Evolutionary conservation across 2,797 vertebrate genomes (phyloP), one percentile per base, ranked within the genome.

Genomic region (Falco novaeseelandiae): DNA sequence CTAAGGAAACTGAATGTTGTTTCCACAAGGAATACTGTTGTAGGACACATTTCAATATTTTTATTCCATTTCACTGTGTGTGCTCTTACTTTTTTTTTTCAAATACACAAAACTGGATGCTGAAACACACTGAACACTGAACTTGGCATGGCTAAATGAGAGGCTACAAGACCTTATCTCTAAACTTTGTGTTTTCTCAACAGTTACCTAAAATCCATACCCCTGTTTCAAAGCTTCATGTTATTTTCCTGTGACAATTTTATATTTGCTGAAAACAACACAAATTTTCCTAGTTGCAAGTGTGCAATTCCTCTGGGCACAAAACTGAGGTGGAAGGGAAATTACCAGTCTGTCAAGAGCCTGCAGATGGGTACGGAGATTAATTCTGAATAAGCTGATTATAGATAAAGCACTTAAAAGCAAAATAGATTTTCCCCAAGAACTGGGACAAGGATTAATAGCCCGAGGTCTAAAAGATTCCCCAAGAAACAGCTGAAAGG

Each of bases 361-460:
- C 80, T 89, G 73, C 90, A 95, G 95, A 96, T 90, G 88, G 91
- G 70, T 73, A 79, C 4, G 40, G 83, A 94, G 96, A 96, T 95
- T 96, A 96, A 95, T 89, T 96, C 90, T 4, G 18, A 84, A 55
- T 96, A 96, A 96, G 86, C 88, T 59, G 93, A 96, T 97, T 96
- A 96, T 4, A 95, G 93, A 94, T 82, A 92, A 94, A 92, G 88
- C 67, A 92, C 93, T 94, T 95, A 84, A 89, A 89, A 77, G 62
- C 80, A 91, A 94, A 95, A 95, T 11, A 88, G 91, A 93, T 96
- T 96, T 96, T 94, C 77, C 83, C 59, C 66, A 92, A 95, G 89
- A 97, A 95, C 55, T 93, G 85, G 93, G 90, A 85, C 96, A 90
- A 87, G 73, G 85, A 96, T 95, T 97, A 96, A 80, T 77, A 87